Evolutionary conservation across 2,113 vertebrate genomes (phyloP).

Genomic region (Tupaia chinensis): DNA sequence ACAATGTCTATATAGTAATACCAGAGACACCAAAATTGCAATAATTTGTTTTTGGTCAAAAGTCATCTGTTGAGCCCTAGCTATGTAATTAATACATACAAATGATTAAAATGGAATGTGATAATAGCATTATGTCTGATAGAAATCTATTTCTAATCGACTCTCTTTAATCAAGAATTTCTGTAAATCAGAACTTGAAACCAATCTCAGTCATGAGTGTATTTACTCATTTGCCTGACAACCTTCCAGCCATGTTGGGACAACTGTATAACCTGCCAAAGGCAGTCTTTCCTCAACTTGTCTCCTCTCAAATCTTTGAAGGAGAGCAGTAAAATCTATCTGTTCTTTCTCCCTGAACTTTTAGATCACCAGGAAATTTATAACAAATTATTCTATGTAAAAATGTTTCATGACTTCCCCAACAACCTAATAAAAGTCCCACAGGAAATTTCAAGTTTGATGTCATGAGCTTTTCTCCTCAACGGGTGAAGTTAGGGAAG

Average conservation of each 20-base stretch:
- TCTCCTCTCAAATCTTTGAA: not conserved
- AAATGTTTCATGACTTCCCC: too few species aligned
- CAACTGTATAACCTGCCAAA: not conserved
- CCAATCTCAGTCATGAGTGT: not conserved
- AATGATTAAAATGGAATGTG: not conserved
- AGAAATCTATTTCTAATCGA: not conserved
- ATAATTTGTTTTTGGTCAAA: not conserved
- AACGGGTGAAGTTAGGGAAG: not conserved
- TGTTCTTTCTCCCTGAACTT: not conserved
- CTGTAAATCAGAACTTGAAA: not conserved
- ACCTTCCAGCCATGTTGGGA: not conserved
- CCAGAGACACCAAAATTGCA: not conserved
- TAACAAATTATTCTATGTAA: too few species aligned
- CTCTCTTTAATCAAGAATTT: not conserved
- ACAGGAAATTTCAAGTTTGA: not conserved
- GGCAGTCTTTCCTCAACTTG: not conserved
- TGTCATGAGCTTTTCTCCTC: not conserved
- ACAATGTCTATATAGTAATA: not conserved
- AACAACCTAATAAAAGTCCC: not conserved
- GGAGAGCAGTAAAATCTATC: not conserved
- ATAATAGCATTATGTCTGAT: not conserved
- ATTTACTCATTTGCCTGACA: not conserved
- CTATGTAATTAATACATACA: not conserved
- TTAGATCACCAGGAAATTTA: too few species aligned
- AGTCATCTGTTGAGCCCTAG: not conserved